Evolutionary conservation across 92 coral and sea anemone species (phyloP).

Genomic region (Siderastrea radians): DNA sequence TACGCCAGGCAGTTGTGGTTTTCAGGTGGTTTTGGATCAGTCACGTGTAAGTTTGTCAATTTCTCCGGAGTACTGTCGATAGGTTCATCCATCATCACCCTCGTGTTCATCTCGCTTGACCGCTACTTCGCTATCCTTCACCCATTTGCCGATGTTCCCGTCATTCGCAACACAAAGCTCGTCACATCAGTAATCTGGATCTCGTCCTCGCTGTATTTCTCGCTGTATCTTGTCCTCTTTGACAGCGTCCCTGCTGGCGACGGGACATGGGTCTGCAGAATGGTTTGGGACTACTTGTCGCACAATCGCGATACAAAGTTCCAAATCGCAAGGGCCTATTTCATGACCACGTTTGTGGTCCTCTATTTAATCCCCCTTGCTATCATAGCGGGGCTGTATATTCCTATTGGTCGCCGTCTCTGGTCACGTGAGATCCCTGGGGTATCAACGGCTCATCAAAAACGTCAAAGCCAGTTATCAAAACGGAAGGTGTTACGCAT

Average conservation of each 20-base stretch:
- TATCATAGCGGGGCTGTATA: conserved; percentile 70
- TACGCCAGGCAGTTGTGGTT: conserved; percentile 75
- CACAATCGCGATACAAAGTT: conserved; percentile 28
- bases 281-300: conserved; percentile 76
- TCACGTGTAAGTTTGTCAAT: conserved; percentile 86
- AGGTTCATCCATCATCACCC: conserved; percentile 82
- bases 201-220: conserved; percentile 73
- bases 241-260: conserved; percentile 54
- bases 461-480: conserved; percentile 70
- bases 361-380: conserved; percentile 76
- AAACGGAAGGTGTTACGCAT: conserved; percentile 91
- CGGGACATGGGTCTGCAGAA: conserved; percentile 66
- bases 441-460: conserved; percentile 63
- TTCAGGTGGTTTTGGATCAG: conserved; percentile 82
- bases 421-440: conserved; percentile 89
- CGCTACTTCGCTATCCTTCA: conserved; percentile 90
- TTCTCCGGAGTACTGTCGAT: conserved; percentile 83
- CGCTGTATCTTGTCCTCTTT: conserved; percentile 77
- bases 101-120: conserved; percentile 86
- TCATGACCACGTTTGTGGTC: conserved; percentile 68
- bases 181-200: conserved; percentile 83
- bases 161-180: conserved; percentile 85
- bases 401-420: conserved; percentile 78
- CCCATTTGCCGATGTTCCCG: conserved; percentile 83
- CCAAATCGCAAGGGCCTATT: conserved; percentile 77